Percentiles rank a stretch among this genome's conserved stretches.
These are phyloP conservation scores for Onychomys leucogaster DNA, from an alignment of 2,797 vertebrate genomes.

Conservation along the genomic window DNA sequence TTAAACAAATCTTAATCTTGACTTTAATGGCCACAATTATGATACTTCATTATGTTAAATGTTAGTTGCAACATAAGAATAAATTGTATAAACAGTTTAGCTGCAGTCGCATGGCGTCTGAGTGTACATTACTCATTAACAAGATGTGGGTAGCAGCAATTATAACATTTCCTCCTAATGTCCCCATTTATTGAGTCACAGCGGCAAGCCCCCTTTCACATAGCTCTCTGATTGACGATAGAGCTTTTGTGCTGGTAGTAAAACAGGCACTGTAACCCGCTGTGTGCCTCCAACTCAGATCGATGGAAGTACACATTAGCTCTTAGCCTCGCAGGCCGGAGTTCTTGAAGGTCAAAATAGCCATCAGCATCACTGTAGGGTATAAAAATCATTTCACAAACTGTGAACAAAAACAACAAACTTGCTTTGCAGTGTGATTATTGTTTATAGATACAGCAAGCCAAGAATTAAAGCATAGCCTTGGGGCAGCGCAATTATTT, in stretches of 20 bases:
- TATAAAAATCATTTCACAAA: constrained; percentile 93
- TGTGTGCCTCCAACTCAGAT: constrained; percentile 90
- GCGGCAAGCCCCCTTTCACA: constrained; percentile 89
- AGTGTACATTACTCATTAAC: constrained; percentile 94
- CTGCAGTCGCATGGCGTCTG: constrained; percentile 90
- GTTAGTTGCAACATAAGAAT: constrained; percentile 93
- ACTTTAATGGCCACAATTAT: constrained; percentile 92
- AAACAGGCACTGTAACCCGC: constrained; percentile 87
- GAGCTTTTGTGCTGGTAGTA: constrained; percentile 88
- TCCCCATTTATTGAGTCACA: constrained; percentile 93
- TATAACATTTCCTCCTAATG: constrained; percentile 92
- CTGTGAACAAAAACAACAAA: constrained; percentile 93
- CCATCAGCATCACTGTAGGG: constrained; percentile 94
- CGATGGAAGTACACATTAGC: constrained; percentile 92
- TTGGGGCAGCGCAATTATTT: constrained; percentile 99
- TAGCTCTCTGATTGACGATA: constrained; percentile 88
- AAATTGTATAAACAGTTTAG: constrained; percentile 94
- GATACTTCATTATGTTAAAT: constrained; percentile 92
- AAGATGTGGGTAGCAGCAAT: constrained; percentile 92
- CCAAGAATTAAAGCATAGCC: constrained; percentile 99
- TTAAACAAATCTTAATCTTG: constrained; percentile 93
- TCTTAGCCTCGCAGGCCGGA: constrained; percentile 89
- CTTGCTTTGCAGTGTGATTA: constrained; percentile 99
- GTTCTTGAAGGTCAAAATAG: constrained; percentile 96
- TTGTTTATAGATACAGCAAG: constrained; percentile 99